Evolutionary conservation across 2,888 invertebrate species (phyloP), one percentile per base, ranked within the genome.

Genomic region (Phengaris alcon): DNA sequence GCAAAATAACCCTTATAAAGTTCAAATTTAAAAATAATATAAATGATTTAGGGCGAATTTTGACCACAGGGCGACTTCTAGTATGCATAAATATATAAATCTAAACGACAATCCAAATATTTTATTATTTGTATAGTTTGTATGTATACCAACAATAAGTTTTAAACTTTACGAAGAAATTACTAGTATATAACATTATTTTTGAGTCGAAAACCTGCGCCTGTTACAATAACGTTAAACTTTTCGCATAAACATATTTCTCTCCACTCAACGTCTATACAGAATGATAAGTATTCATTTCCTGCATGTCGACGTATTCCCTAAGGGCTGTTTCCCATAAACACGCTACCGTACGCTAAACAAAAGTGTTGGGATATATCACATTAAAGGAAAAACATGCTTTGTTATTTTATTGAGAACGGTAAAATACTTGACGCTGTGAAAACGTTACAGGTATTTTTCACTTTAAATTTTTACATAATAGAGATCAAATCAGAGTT

Each of bases 241-340:
- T 15, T 69, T 69, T 69, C 15, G 46, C 9, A 69, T n/a, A 48
- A 48, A 46, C 46, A 48, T 15, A 69, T 48, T 69, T 69, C 64
- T 64, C 64, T 64, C 69, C 48, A 69, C 69, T 69, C 69, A 15
- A 48, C 69, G 69, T 69, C 69, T 69, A 48, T 48, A 69, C 46
- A 69, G 48, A 69, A 69, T 48, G 69, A 48, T 69, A 48, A 69
- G 69, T 69, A 69, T 48, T 69, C 69, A 69, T 69, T 69, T 69
- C 69, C 69, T 69, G 69, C 48, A 69, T 69, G 69, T 69, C 22
- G 68, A 48, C 48, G 69, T 44, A 8, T 69, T 46, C 69, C 69
- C 69, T 69, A 48, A 69, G 69, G 69, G 69, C 48, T 69, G 69
- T 69, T 69, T 48, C 69, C 69, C 15, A 48, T 64, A 64, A 46